Evolutionary conservation across 2,888 invertebrate genomes (phyloP).

Genomic region (Athetis lepigone): DNA sequence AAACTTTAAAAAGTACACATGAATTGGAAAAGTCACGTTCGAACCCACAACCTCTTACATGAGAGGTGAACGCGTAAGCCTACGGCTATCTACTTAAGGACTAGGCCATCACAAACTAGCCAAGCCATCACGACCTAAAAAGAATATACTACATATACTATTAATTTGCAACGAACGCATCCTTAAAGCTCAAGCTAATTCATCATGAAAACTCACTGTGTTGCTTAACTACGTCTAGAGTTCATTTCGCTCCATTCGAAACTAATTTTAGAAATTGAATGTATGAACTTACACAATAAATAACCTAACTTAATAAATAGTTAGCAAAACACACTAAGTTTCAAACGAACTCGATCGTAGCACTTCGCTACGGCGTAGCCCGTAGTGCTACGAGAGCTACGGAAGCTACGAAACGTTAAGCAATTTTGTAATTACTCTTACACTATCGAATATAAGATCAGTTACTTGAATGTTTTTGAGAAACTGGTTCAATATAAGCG

Average conservation of each 20-base stretch:
- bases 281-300: conserved; percentile 57
- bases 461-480: conserved; percentile 6
- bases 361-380: conserved; percentile 52
- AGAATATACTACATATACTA: neutral
- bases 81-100: too few species aligned
- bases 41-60: too few species aligned
- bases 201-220: conserved; percentile 19
- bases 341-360: conserved; percentile 54
- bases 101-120: too few species aligned
- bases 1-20: too few species aligned
- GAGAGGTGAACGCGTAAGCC: too few species aligned
- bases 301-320: conserved; percentile 60
- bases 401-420: conserved; percentile 31
- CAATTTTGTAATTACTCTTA: conserved; percentile 45
- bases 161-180: too few species aligned
- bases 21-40: too few species aligned
- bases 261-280: conserved; percentile 60
- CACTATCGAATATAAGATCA: conserved; percentile 9
- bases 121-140: too few species aligned
- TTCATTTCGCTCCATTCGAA: conserved; percentile 40
- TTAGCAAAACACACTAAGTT: conserved; percentile 56
- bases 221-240: conserved; percentile 24
- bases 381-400: conserved; percentile 47
- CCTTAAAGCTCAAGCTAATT: conserved; percentile 10
- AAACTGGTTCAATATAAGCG: neutral